Conservation (phyloP, 2,888 invertebrate species). For the Uropetala carovei region DNA sequence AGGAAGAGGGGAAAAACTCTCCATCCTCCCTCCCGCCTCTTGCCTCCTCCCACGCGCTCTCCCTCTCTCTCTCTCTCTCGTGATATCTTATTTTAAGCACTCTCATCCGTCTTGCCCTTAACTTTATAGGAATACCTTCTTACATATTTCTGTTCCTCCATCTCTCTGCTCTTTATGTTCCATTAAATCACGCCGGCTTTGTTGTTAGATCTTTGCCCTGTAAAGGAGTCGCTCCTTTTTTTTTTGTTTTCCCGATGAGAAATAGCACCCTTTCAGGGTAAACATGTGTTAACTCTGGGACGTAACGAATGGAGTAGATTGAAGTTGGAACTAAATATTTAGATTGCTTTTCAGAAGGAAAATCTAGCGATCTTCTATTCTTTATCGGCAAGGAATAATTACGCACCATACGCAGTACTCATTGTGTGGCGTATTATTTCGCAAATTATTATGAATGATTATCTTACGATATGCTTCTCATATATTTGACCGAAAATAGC, state of each 20-base stretch:
- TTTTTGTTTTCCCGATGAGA: background rate
- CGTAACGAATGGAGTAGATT: too few species aligned
- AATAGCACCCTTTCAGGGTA: background rate
- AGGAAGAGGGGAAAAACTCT: background rate
- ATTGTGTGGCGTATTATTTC: too few species aligned
- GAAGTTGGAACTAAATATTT: too few species aligned
- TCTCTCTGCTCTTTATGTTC: background rate
- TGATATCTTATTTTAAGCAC: constrained; percentile 27
- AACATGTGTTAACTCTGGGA: too few species aligned
- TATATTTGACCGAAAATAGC: too few species aligned
- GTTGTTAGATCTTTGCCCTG: background rate
- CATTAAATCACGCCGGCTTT: constrained; percentile 3
- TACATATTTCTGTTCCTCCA: background rate
- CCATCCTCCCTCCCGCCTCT: background rate
- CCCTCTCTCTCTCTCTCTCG: background rate
- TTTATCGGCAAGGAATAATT: too few species aligned
- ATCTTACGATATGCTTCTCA: too few species aligned
- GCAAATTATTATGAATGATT: too few species aligned
- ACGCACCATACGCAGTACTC: too few species aligned
- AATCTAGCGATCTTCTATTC: too few species aligned
- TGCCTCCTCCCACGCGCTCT: background rate
- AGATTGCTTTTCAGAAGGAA: too few species aligned
- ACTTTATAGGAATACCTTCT: background rate
- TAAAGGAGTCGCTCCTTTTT: background rate
- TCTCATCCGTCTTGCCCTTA: background rate